These are phyloP conservation scores for Epinotia bilunana DNA, from an alignment of 2,888 invertebrate genomes.

Conservation along the genomic window DNA sequence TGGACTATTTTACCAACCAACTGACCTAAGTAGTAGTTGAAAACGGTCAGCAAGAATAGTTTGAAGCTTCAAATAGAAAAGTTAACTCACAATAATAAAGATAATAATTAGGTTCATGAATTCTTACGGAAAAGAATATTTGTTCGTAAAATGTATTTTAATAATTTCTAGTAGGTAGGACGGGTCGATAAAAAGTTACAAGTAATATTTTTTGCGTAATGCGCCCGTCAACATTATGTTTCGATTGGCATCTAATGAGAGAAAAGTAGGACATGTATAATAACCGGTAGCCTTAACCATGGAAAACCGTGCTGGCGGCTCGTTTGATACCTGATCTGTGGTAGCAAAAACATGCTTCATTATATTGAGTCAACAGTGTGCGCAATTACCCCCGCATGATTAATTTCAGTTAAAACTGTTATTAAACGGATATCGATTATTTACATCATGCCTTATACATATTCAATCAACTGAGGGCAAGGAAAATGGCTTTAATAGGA, in stretches of 20 bases:
- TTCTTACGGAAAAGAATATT: too few relatives aligned
- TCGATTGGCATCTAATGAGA: not conserved
- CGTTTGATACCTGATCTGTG: constrained; percentile 37
- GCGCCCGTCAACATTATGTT: not conserved
- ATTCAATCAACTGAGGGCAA: constrained; percentile 18
- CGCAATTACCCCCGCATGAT: constrained; percentile 40
- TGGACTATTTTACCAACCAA: too few relatives aligned
- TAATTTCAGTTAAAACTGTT: constrained; percentile 38
- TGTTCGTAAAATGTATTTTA: too few relatives aligned
- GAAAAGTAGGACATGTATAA: constrained; percentile 1
- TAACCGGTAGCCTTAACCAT: constrained; percentile 5
- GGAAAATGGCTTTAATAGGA: not conserved
- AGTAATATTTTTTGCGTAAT: not conserved
- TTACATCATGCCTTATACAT: constrained; percentile 22
- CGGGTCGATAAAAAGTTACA: not conserved
- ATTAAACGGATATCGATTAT: constrained; percentile 36
- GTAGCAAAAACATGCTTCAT: constrained; percentile 41
- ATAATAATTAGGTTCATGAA: too few relatives aligned
- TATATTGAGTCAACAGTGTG: constrained; percentile 41
- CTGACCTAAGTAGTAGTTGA: too few relatives aligned
- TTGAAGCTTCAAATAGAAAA: too few relatives aligned
- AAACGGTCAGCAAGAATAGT: too few relatives aligned
- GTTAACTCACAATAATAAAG: too few relatives aligned
- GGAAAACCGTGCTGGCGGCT: constrained; percentile 24
- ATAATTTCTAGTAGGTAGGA: not conserved